Percentiles rank a stretch among this genome's conserved stretches.
These are phyloP conservation scores for Platycheirus albimanus DNA, from an alignment of 2,888 invertebrate species.

Conservation along the genomic window DNA sequence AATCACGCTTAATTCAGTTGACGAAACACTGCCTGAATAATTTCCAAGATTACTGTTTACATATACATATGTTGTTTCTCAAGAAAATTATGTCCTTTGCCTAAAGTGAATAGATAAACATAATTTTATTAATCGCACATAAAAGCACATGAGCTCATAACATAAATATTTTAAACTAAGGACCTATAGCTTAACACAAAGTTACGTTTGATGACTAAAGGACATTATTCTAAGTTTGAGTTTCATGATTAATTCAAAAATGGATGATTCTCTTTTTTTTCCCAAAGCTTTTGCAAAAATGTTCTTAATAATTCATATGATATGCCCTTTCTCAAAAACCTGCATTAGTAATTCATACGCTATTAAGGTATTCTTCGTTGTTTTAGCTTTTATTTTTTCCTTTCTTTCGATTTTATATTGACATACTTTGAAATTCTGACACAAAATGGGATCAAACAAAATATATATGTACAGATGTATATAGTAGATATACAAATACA, in stretches of 20 bases:
- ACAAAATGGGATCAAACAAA: slow-evolving; percentile 51
- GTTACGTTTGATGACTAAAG: too few species aligned
- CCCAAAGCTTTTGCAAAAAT: background rate
- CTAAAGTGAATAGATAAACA: too few species aligned
- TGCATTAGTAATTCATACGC: slow-evolving; percentile 25
- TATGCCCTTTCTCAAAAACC: slow-evolving; percentile 17
- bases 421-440: slow-evolving; percentile 46
- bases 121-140: too few species aligned
- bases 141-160: too few species aligned
- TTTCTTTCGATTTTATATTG: slow-evolving; percentile 27
- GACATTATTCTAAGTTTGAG: background rate
- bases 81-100: too few species aligned
- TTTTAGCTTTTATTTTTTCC: slow-evolving; percentile 9
- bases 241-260: slow-evolving; percentile 15
- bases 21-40: too few species aligned
- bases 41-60: too few species aligned
- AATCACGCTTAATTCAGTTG: too few species aligned
- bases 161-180: too few species aligned
- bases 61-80: too few species aligned
- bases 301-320: slow-evolving; percentile 16
- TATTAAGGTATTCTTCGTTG: slow-evolving; percentile 19
- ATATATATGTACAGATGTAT: too few species aligned
- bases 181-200: too few species aligned
- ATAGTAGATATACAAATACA: background rate
- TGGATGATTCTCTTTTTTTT: background rate